These are phyloP conservation scores for Holothuria scabra DNA, from an alignment of 53 echinoderm and acorn worm genomes.

Conservation along the genomic window DNA sequence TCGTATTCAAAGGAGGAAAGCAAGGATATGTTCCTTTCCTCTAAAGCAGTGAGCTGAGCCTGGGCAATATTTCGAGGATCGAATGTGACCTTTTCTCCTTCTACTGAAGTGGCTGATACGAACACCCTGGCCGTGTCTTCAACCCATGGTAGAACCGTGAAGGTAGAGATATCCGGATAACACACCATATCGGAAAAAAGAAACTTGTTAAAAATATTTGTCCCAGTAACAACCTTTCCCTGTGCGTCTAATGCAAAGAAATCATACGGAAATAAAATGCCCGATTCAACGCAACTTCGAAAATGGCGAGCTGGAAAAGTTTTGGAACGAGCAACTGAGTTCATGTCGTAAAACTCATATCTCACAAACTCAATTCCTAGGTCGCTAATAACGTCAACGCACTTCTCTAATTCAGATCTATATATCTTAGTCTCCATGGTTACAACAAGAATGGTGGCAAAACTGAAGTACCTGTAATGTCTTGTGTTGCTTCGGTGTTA, in stretches of 20 bases:
- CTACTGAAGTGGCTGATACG: not conserved
- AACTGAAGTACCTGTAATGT: too few species aligned
- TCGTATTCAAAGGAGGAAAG: constrained; percentile 10
- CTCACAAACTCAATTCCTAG: constrained; percentile 55
- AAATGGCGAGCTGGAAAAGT: constrained; percentile 63
- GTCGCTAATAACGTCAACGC: constrained; percentile 26
- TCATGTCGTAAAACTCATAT: constrained; percentile 63
- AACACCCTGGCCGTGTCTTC: constrained; percentile 35
- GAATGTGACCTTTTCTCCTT: not conserved
- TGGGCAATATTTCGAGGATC: constrained; percentile 38
- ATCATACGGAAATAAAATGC: constrained; percentile 45
- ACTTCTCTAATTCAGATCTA: not conserved
- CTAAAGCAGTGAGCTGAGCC: not conserved
- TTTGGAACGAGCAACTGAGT: constrained; percentile 66
- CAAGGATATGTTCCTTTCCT: constrained; percentile 3
- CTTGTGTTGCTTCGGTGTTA: too few species aligned
- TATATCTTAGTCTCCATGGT: too few species aligned
- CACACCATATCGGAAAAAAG: not conserved
- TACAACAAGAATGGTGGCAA: too few species aligned
- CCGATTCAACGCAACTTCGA: constrained; percentile 19
- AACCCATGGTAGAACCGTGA: constrained; percentile 38
- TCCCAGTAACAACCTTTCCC: not conserved
- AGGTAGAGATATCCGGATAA: constrained; percentile 15
- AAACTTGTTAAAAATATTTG: not conserved
- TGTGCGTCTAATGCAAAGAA: constrained; percentile 31